Conservation (phyloP, 2,888 invertebrate species). For the Pristionchus arcanus region DNA sequence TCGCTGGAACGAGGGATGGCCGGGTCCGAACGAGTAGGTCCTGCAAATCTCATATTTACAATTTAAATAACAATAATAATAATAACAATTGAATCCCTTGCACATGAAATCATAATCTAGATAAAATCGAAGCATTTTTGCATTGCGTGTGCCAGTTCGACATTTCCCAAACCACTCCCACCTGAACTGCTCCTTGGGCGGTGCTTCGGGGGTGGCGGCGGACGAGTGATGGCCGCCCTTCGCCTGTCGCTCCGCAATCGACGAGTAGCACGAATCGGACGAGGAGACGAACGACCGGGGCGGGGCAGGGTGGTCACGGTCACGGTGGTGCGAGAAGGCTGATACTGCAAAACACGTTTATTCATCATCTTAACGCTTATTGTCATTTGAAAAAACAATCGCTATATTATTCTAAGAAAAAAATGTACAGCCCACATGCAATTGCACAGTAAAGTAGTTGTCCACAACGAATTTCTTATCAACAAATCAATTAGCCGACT, state of each 20-base stretch:
- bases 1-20: neutral
- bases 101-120: too few species aligned
- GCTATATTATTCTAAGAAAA: too few species aligned
- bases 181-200: constrained; percentile 11
- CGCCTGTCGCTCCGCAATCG: neutral
- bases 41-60: constrained; percentile 50
- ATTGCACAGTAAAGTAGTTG: too few species aligned
- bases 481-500: neutral
- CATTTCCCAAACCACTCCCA: too few species aligned
- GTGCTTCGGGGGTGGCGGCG: neutral
- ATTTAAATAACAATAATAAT: neutral
- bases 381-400: too few species aligned
- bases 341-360: neutral
- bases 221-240: neutral
- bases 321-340: constrained; percentile 31
- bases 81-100: neutral
- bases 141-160: too few species aligned
- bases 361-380: too few species aligned
- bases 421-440: too few species aligned
- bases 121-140: too few species aligned
- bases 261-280: constrained; percentile 54
- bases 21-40: constrained; percentile 63
- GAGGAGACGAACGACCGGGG: constrained; percentile 59
- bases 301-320: constrained; percentile 54
- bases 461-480: too few species aligned